Evolutionary conservation across 2,113 vertebrate genomes (phyloP).

Genomic region (Neomonachus schauinslandi): DNA sequence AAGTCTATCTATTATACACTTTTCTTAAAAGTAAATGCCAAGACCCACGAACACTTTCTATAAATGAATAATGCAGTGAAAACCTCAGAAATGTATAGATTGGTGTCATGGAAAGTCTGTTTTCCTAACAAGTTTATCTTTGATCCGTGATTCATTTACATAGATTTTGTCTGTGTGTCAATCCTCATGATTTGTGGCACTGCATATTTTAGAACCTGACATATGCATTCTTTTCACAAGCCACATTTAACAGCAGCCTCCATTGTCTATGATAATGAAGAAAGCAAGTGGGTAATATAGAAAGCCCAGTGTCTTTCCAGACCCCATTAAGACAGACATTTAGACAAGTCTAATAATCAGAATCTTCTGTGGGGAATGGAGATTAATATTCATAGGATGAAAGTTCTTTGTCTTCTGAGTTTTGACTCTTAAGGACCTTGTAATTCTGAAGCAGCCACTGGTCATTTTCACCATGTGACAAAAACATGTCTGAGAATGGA

Average conservation of each 20-base stretch:
- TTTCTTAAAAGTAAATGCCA: slow-evolving; percentile 66
- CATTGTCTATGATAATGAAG: slow-evolving; percentile 52
- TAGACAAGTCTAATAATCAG: not conserved
- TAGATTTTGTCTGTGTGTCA: slow-evolving; percentile 71
- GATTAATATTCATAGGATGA: not conserved
- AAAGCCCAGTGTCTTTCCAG: not conserved
- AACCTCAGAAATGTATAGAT: slow-evolving; percentile 74
- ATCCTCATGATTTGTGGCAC: slow-evolving; percentile 59
- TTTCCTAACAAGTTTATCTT: slow-evolving; percentile 71
- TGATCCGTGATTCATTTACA: slow-evolving; percentile 77
- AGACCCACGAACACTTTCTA: slow-evolving; percentile 62
- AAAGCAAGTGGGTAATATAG: not conserved
- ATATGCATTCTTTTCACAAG: slow-evolving; percentile 75
- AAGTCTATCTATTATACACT: slow-evolving; percentile 58
- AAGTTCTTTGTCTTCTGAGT: not conserved
- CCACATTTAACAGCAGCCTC: not conserved
- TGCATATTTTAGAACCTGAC: slow-evolving; percentile 77
- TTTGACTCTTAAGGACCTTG: not conserved
- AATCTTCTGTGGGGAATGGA: not conserved
- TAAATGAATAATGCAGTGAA: slow-evolving; percentile 80
- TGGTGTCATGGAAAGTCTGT: slow-evolving; percentile 58
- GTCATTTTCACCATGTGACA: not conserved
- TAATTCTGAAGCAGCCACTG: not conserved
- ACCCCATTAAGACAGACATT: not conserved
- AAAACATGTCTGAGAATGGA: not conserved